Percentiles rank a stretch among this genome's conserved stretches.
These are phyloP conservation scores for Mellilla xanthometata DNA, from an alignment of 2,888 invertebrate genomes.

Conservation along the genomic window DNA sequence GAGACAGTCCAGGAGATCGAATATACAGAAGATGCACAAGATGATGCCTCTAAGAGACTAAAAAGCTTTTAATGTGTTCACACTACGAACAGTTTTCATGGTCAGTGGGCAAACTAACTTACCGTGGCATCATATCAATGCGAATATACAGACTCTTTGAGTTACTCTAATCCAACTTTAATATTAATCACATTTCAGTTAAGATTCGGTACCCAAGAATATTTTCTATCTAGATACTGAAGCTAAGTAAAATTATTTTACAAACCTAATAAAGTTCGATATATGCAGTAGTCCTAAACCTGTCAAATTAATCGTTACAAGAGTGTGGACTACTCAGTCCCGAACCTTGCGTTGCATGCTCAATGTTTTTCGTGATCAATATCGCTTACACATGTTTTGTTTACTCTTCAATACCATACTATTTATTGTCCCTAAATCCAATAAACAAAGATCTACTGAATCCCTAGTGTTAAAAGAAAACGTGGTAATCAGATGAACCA, in stretches of 20 bases:
- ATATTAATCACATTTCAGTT: slow-evolving; percentile 59
- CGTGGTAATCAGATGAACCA: slow-evolving; percentile 41
- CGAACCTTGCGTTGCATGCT: slow-evolving; percentile 6
- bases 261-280: too few species aligned
- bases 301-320: too few species aligned
- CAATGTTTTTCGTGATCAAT: slow-evolving; percentile 19
- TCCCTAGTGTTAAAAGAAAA: slow-evolving; percentile 29
- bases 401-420: background rate
- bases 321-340: too few species aligned
- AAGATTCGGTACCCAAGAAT: slow-evolving; percentile 37
- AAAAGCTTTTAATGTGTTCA: slow-evolving; percentile 64
- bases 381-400: slow-evolving; percentile 6
- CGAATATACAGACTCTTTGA: slow-evolving; percentile 39
- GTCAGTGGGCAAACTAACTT: slow-evolving; percentile 72
- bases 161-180: slow-evolving; percentile 49
- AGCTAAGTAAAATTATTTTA: background rate
- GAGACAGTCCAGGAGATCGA: slow-evolving; percentile 56
- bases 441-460: slow-evolving; percentile 14
- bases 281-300: too few species aligned
- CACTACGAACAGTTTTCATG: slow-evolving; percentile 62
- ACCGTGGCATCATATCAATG: slow-evolving; percentile 70
- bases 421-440: slow-evolving; percentile 18
- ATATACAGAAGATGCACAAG: slow-evolving; percentile 55
- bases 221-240: background rate
- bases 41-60: slow-evolving; percentile 73